phyloP scores from a whole-genome alignment of 35 echinoderm and acorn worm genomes.

The Heliocidaris erythrogramma region DNA sequence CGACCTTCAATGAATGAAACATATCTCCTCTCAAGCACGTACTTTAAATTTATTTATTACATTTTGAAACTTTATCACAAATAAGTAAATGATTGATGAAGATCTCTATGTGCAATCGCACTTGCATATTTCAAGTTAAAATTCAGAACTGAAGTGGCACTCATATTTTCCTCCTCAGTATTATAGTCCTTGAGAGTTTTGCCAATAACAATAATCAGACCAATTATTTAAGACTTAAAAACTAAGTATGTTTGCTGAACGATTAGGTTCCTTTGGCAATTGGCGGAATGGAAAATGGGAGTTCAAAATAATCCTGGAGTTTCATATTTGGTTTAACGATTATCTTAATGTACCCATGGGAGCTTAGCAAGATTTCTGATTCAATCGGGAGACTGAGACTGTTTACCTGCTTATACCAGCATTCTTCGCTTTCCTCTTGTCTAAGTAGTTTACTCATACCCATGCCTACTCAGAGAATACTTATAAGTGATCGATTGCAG shows the following conservation, averaged over 20 bases:
- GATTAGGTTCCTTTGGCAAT: not conserved
- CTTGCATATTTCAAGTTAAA: too few relatives aligned
- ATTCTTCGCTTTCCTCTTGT: not conserved
- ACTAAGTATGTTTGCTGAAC: not conserved
- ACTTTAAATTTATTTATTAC: too few relatives aligned
- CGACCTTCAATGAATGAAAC: too few relatives aligned
- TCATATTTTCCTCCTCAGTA: too few relatives aligned
- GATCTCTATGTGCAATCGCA: too few relatives aligned
- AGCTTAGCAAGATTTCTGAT: not conserved
- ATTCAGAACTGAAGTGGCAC: too few relatives aligned
- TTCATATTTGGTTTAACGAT: constrained; percentile 6
- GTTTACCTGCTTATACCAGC: not conserved
- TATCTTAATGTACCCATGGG: not conserved
- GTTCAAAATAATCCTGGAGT: not conserved
- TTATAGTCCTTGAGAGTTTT: too few relatives aligned
- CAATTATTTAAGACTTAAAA: not conserved
- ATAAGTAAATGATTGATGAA: too few relatives aligned
- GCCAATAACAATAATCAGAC: too few relatives aligned
- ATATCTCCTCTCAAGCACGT: too few relatives aligned
- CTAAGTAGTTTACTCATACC: not conserved
- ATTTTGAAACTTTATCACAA: too few relatives aligned
- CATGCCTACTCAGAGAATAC: not conserved
- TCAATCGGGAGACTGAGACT: not conserved
- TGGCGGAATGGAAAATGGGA: not conserved
- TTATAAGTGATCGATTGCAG: not conserved